Evolutionary conservation across 2,113 vertebrate genomes (phyloP).

Genomic region (Carassius auratus): DNA sequence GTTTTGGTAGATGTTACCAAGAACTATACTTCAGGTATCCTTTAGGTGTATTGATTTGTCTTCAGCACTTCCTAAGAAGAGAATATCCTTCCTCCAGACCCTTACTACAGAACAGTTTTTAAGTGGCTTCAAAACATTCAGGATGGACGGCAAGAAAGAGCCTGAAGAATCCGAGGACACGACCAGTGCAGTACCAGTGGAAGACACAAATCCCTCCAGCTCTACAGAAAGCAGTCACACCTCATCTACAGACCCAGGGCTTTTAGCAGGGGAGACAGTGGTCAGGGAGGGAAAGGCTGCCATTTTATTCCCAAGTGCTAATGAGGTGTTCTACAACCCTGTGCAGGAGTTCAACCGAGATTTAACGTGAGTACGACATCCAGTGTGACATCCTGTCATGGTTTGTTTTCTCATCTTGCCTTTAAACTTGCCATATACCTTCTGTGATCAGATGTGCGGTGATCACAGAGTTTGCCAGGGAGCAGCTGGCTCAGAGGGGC

Average conservation of each 20-base stretch:
- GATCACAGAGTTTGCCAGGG: constrained; percentile 86
- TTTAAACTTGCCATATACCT: not conserved
- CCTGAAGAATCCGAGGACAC: constrained; percentile 51
- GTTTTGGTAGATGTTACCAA: not conserved
- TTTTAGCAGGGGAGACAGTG: constrained; percentile 73
- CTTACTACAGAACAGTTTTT: not conserved
- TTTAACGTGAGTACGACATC: constrained; percentile 80
- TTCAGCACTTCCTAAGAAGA: not conserved
- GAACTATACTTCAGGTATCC: not conserved
- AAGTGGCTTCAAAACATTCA: not conserved
- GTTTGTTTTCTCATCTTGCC: not conserved
- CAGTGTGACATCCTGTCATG: not conserved
- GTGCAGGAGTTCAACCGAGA: constrained; percentile 94
- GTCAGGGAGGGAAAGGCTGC: constrained; percentile 84
- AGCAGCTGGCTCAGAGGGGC: constrained; percentile 80
- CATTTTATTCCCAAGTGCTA: constrained; percentile 85
- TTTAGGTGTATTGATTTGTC: not conserved
- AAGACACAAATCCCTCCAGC: not conserved
- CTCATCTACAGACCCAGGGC: not conserved
- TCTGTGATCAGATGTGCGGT: constrained; percentile 83
- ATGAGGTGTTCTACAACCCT: constrained; percentile 92
- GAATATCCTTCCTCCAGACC: not conserved
- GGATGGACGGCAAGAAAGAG: constrained; percentile 13
- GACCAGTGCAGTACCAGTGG: not conserved
- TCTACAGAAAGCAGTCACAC: not conserved